Evolutionary conservation across 2,113 vertebrate genomes (phyloP).

Genomic region (Chinchilla lanigera): DNA sequence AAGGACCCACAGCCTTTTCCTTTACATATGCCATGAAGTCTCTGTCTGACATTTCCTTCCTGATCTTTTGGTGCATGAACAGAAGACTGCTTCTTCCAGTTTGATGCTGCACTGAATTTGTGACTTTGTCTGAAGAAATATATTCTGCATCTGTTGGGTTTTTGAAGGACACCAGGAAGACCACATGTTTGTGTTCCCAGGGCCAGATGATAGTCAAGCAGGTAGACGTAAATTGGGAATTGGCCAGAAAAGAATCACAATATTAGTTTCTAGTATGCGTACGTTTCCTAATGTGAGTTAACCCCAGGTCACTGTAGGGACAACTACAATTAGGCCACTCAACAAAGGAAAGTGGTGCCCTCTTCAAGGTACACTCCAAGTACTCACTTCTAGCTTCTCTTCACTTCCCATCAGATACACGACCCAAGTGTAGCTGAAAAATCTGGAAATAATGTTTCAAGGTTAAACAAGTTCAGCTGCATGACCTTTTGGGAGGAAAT

Average conservation of each 20-base stretch:
- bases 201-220: neutral
- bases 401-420: neutral
- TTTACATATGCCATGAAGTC: no score
- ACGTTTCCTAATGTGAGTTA: neutral
- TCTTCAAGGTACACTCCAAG: neutral
- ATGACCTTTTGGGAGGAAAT: neutral
- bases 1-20: neutral
- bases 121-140: neutral
- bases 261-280: accelerated
- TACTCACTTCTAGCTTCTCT: accelerated
- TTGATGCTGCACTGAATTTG: neutral
- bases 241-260: neutral
- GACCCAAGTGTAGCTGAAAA: neutral
- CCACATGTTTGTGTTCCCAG: no score
- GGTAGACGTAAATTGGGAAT: neutral
- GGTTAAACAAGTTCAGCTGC: neutral
- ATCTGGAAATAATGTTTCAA: neutral
- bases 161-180: neutral
- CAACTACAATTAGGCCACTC: neutral
- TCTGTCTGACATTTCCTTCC: no score
- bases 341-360: neutral
- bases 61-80: neutral
- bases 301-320: neutral
- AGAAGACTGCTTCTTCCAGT: neutral
- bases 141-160: accelerated